Evolutionary conservation across 1,140 invertebrate species (phyloP), one percentile per base, ranked within the genome.

Genomic region (Drosophila funebris): DNA sequence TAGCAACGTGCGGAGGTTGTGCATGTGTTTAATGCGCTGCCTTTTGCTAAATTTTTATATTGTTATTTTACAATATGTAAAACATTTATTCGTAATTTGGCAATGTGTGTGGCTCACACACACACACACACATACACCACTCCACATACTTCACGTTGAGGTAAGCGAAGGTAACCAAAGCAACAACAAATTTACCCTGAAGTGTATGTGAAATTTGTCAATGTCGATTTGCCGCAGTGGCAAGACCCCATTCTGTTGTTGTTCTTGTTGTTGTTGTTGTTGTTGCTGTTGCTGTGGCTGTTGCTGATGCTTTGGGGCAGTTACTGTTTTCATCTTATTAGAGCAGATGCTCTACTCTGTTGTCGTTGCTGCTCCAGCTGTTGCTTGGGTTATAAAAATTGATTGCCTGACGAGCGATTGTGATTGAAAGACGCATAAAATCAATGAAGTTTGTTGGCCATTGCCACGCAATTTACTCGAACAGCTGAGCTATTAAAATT

Each of bases 51-150:
- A 74, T 67, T 82, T 66, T 66, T 67, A 63, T 62, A 78, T 83
- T 82, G 73, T 84, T 77, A 80, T 84, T 84, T 76, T 76, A 85
- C 77, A 85, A 85, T 85, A 85, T 84, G 77, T 67, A 81, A 80
- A 85, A 70, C 68, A 67, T 85, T 84, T 84, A 67, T 74, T 43
- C 50, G 53, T 63, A 85, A 77, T 80, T 63, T 53, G 29, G 27
- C 41, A 50, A 37, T 64, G 67, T 41, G 50, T 41, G 33, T 43
- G 60, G 31, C 43, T 24, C 46, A 14, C 44, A 46, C n/a, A 36
- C 39, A 33, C 43, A 39, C 18, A 39, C 52, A 1, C 8, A 43
- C 3, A 27, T 31, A 31, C 4, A 8, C 7, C 29, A 31, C 11
- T 36, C 3, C n/a, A 52, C 18, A 27, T 9, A 36, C 14, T 1